These are phyloP conservation scores for Drosophila tropicalis DNA, from an alignment of 1,140 invertebrate genomes.

Conservation along the genomic window DNA sequence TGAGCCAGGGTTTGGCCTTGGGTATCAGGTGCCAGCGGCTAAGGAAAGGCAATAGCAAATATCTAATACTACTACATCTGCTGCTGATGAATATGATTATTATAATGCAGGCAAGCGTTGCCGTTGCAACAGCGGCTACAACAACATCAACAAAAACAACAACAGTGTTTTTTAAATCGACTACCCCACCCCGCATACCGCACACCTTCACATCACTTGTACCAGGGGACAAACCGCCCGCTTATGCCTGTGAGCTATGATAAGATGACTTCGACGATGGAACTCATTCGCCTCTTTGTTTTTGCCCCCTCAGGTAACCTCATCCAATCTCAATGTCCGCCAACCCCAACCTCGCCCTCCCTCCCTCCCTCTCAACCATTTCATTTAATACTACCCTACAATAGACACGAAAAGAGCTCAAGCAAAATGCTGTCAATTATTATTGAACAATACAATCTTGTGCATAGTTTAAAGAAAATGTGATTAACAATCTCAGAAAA, in stretches of 20 bases:
- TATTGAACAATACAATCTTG: too few relatives aligned
- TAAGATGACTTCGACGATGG: constrained; percentile 9
- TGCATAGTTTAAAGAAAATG: too few relatives aligned
- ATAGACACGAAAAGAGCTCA: too few relatives aligned
- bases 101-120: constrained; percentile 55
- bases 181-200: background rate
- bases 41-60: constrained; percentile 3
- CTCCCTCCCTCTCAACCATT: too few relatives aligned
- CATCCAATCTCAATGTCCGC: too few relatives aligned
- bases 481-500: too few relatives aligned
- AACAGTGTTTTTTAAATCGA: constrained; percentile 24
- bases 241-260: background rate
- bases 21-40: constrained; percentile 4
- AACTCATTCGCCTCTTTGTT: constrained; percentile 40
- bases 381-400: too few relatives aligned
- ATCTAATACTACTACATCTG: background rate
- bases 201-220: background rate
- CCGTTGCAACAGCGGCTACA: constrained; percentile 32
- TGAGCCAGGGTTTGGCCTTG: background rate
- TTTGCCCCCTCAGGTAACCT: constrained; percentile 4
- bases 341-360: too few relatives aligned
- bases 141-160: constrained; percentile 18
- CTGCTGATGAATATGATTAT: constrained; percentile 44
- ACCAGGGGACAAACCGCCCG: background rate
- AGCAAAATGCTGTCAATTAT: too few relatives aligned